Percentiles rank a stretch among this genome's conserved stretches.
Evolutionary conservation across 2,113 vertebrate genomes (phyloP).

Genomic region (Anthoscopus minutus): DNA sequence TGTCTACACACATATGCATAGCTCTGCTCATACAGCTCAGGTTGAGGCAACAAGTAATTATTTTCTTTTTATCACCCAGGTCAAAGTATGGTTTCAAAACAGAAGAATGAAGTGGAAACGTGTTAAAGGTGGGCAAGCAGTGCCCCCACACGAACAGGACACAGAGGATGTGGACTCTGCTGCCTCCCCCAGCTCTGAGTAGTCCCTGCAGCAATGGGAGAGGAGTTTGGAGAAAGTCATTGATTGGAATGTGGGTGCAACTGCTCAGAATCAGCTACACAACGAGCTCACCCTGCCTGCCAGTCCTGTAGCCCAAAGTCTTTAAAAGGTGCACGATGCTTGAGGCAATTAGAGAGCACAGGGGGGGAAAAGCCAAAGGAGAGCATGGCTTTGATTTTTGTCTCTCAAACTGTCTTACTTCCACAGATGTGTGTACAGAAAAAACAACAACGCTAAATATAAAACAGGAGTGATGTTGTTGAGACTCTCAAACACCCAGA

Average conservation of each 20-base stretch:
- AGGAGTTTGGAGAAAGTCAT: neutral
- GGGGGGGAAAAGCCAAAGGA: neutral
- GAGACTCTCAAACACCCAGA: neutral
- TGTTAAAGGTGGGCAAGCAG: constrained; percentile 88
- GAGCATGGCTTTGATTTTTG: neutral
- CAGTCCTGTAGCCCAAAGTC: neutral
- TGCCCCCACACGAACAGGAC: constrained; percentile 82
- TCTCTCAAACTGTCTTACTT: neutral
- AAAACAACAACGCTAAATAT: neutral
- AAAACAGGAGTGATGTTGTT: neutral
- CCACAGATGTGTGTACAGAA: neutral
- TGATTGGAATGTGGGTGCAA: no score
- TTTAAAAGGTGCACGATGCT: neutral
- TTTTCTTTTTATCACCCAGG: constrained; percentile 67
- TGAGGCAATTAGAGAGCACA: neutral
- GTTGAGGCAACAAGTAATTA: neutral
- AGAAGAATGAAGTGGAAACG: constrained; percentile 99
- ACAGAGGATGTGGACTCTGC: constrained; percentile 88
- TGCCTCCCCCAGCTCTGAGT: constrained; percentile 88
- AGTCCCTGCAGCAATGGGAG: neutral
- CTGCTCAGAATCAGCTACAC: neutral
- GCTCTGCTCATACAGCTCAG: neutral
- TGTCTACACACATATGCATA: accelerated
- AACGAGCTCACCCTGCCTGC: neutral
- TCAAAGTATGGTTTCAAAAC: constrained; percentile 99